Percentiles rank a stretch among this genome's conserved stretches.
phyloP scores from a whole-genome alignment of 2,797 vertebrate species.

The Sarcoramphus papa region DNA sequence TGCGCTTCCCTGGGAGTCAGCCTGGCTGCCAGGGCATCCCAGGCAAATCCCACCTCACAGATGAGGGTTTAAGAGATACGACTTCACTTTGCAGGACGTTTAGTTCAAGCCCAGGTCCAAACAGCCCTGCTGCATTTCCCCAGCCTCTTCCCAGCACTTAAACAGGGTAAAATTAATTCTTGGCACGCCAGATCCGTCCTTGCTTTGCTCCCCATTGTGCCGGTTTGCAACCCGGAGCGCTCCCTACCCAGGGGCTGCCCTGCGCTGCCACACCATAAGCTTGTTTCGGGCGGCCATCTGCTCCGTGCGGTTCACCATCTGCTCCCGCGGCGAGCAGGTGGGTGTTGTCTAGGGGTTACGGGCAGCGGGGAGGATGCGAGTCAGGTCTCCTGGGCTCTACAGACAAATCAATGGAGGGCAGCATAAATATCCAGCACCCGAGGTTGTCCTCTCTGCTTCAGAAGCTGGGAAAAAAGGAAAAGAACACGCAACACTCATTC shows the following conservation, averaged over 20 bases:
- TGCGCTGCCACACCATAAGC: neutral
- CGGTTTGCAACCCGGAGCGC: neutral
- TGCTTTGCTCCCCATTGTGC: neutral
- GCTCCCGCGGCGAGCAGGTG: neutral
- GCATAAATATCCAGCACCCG: accelerated
- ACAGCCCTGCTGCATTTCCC: neutral
- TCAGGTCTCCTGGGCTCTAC: neutral
- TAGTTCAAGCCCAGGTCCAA: neutral
- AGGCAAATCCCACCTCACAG: neutral
- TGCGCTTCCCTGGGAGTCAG: neutral
- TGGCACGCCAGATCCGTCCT: neutral
- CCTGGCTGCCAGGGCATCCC: neutral
- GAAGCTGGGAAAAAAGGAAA: neutral
- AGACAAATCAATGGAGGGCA: neutral
- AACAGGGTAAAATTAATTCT: neutral
- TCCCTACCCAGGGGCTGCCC: neutral
- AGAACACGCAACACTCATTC: neutral
- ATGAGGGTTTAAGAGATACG: neutral
- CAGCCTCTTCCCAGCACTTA: neutral
- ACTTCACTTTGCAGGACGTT: neutral
- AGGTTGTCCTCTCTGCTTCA: neutral
- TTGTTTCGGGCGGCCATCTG: neutral
- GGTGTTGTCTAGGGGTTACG: neutral
- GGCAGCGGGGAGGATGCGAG: accelerated
- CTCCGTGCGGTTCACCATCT: neutral